phyloP scores from a whole-genome alignment of 2,797 vertebrate genomes.

The Buphagus erythrorhynchus region DNA sequence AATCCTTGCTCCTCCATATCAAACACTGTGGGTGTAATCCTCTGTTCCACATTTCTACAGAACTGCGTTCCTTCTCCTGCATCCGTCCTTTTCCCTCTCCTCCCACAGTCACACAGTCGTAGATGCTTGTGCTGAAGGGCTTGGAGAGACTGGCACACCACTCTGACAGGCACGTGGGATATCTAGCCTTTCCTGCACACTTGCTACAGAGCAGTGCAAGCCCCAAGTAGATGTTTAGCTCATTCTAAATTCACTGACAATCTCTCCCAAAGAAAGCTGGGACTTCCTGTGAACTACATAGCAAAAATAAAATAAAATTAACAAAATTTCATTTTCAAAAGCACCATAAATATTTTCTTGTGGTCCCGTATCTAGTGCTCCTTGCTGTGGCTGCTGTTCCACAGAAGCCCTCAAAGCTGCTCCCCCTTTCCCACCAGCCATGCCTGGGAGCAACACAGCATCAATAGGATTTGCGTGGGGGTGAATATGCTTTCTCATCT shows the following conservation, averaged over 20 bases:
- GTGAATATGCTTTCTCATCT: not conserved
- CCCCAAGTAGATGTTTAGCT: not conserved
- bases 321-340: not conserved
- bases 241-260: not conserved
- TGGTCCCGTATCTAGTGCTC: not conserved
- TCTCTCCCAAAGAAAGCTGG: not conserved
- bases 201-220: not conserved
- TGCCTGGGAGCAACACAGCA: rapidly evolving
- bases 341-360: not conserved
- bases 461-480: not conserved
- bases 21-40: not conserved
- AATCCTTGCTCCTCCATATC: not conserved
- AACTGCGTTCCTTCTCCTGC: not conserved
- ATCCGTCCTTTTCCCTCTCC: not conserved
- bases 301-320: not conserved
- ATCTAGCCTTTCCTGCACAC: not conserved
- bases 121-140: not conserved
- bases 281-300: not conserved
- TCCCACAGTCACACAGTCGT: not conserved
- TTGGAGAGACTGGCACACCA: not conserved
- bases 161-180: not conserved
- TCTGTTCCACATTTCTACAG: not conserved
- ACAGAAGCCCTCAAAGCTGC: not conserved
- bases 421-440: not conserved
- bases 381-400: not conserved